Conservation (phyloP, 1,140 invertebrate genomes). For the Neodiprion pinetum region DNA sequence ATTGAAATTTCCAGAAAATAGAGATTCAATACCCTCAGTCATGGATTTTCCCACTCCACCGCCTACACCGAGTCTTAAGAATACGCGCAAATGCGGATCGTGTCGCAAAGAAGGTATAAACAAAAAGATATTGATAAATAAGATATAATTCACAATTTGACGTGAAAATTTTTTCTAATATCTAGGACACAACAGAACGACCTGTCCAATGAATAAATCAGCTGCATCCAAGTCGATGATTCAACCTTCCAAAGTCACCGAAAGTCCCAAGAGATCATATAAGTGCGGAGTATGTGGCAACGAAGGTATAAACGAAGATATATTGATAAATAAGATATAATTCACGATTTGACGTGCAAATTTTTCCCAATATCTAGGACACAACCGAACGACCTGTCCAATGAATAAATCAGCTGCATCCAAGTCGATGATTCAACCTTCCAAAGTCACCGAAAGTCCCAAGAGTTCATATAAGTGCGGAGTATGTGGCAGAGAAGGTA, state of each 20-base stretch:
- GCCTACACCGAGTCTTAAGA: no score
- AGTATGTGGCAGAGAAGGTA: background rate
- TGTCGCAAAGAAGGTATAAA: background rate
- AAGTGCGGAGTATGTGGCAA: background rate
- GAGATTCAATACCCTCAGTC: no score
- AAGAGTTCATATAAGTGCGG: background rate
- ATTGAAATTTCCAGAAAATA: no score
- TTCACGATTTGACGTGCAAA: no score
- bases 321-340: no score
- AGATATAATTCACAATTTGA: no score
- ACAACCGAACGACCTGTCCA: background rate
- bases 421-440: background rate
- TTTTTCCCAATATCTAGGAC: background rate
- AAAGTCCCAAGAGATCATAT: constrained; percentile 3
- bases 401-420: background rate
- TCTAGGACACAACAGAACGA: background rate
- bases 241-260: background rate
- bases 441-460: background rate
- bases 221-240: background rate
- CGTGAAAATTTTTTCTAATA: background rate
- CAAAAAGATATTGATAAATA: background rate
- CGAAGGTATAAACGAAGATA: background rate
- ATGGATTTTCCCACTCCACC: no score
- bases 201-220: background rate
- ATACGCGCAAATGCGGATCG: background rate